Conservation (phyloP, 2,113 vertebrate genomes). For the Ondatra zibethicus region DNA sequence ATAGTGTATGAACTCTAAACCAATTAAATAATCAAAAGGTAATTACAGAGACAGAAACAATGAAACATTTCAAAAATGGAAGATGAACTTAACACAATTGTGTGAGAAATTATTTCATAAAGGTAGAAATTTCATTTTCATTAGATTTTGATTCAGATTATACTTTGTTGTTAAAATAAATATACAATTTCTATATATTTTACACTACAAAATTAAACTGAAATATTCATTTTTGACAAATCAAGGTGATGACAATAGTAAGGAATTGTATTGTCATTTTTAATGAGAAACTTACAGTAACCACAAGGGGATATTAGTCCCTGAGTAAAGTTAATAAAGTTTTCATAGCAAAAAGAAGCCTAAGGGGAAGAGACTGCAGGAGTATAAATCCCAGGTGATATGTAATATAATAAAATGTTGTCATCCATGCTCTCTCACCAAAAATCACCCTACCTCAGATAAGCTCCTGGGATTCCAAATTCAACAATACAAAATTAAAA, state of each 20-base stretch:
- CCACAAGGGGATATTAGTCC: background rate
- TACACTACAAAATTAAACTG: background rate
- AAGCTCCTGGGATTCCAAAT: background rate
- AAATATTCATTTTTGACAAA: background rate
- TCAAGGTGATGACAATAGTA: background rate
- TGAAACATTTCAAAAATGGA: background rate
- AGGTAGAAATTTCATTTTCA: background rate
- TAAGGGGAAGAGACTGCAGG: background rate
- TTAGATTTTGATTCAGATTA: background rate
- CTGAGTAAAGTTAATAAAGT: background rate
- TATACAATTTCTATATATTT: background rate
- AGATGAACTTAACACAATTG: background rate
- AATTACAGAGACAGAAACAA: too few relatives aligned
- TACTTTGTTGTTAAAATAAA: background rate
- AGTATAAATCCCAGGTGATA: background rate
- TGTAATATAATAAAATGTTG: background rate
- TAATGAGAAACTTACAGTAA: too few relatives aligned
- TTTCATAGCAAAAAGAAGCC: background rate
- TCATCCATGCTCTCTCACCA: background rate
- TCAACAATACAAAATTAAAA: background rate
- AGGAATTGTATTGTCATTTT: background rate
- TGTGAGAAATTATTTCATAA: background rate
- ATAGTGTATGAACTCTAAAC: too few relatives aligned
- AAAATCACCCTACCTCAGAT: background rate
- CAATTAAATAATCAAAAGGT: background rate